phyloP scores from a whole-genome alignment of 1,140 invertebrate genomes.

The Vanessa atalanta region DNA sequence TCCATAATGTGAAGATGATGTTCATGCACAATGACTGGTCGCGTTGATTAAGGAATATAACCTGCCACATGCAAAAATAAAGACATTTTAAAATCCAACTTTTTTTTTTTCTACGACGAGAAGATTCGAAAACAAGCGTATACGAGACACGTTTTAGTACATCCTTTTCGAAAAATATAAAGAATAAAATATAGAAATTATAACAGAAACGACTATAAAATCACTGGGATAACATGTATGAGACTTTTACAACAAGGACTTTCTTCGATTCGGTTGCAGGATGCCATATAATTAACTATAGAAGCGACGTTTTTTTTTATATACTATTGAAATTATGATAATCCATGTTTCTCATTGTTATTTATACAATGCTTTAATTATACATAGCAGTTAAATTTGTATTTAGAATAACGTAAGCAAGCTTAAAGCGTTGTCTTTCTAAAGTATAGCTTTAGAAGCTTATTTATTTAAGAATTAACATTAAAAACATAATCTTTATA shows the following conservation, averaged over 20 bases:
- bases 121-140: conserved; percentile 40
- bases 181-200: conserved; percentile 52
- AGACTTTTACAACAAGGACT: conserved; percentile 46
- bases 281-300: conserved; percentile 40
- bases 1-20: conserved; percentile 39
- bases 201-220: conserved; percentile 60
- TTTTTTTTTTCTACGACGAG: conserved; percentile 44
- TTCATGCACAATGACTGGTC: conserved; percentile 45
- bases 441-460: not conserved
- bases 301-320: conserved; percentile 38
- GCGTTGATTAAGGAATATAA: conserved; percentile 30
- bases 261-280: conserved; percentile 45
- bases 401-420: conserved; percentile 24
- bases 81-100: conserved; percentile 34
- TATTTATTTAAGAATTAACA: not conserved
- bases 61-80: conserved; percentile 52
- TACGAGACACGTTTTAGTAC: conserved; percentile 27
- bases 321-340: conserved; percentile 9
- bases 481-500: not conserved
- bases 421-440: conserved; percentile 19
- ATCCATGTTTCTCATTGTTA: not conserved
- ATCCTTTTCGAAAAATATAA: conserved; percentile 42
- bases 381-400: not conserved
- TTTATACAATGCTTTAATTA: not conserved
- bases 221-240: conserved; percentile 61